phyloP scores from a whole-genome alignment of 2,888 invertebrate species.

The Boloria euphrosyne region DNA sequence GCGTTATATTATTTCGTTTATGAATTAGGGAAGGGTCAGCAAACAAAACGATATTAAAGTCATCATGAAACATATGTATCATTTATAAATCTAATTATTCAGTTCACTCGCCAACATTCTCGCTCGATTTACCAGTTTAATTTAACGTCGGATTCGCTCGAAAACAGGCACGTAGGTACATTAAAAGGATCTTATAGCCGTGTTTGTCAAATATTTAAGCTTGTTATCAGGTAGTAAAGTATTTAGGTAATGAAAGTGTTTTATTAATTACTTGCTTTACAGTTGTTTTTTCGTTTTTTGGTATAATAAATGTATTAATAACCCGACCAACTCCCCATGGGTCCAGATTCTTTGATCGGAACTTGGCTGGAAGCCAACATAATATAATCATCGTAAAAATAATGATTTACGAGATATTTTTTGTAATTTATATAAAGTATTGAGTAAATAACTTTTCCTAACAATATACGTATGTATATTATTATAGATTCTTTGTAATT shows the following conservation, averaged over 20 bases:
- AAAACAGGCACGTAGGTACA: constrained; percentile 14
- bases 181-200: not conserved
- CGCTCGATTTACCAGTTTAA: constrained; percentile 12
- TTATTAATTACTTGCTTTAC: too few species aligned
- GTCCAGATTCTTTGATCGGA: too few species aligned
- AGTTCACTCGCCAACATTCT: constrained; percentile 12
- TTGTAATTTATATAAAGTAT: too few species aligned
- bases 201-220: constrained; percentile 12
- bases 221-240: not conserved
- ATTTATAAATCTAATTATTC: constrained; percentile 7
- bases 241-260: not conserved
- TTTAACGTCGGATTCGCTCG: constrained; percentile 10
- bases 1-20: not conserved
- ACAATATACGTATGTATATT: too few species aligned
- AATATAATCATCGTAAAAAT: too few species aligned
- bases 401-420: too few species aligned
- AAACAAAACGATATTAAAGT: constrained; percentile 1
- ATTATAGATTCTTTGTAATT: too few species aligned
- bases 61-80: not conserved
- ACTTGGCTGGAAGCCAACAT: too few species aligned
- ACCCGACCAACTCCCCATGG: too few species aligned
- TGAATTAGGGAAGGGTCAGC: not conserved
- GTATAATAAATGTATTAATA: too few species aligned
- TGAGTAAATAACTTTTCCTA: too few species aligned
- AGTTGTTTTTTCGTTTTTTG: too few species aligned